These are phyloP conservation scores for Chiloscyllium punctatum DNA, from an alignment of 2,797 vertebrate genomes.

Conservation along the genomic window DNA sequence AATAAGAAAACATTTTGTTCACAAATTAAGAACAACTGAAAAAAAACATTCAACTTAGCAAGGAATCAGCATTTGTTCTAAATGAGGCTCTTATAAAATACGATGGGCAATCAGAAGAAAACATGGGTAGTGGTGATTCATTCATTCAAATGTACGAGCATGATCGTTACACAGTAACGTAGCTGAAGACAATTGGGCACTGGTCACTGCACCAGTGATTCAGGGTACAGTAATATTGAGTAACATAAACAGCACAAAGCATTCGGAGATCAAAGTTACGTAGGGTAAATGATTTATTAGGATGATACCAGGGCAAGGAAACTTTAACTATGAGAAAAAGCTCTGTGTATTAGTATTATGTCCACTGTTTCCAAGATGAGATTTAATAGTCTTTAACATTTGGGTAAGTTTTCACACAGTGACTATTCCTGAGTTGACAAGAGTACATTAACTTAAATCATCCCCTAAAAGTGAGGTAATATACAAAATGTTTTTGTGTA, in stretches of 20 bases:
- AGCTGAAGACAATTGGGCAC: neutral
- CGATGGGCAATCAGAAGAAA: neutral
- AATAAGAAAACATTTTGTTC: conserved; percentile 40
- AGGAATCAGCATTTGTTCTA: neutral
- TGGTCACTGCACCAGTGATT: neutral
- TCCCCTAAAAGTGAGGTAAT: neutral
- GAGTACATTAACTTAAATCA: neutral
- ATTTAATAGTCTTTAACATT: neutral
- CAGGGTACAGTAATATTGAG: neutral
- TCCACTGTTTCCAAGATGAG: neutral
- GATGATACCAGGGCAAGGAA: neutral
- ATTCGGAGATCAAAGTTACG: neutral
- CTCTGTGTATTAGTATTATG: neutral
- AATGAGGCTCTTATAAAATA: neutral
- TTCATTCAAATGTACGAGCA: too few relatives aligned
- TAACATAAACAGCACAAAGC: neutral
- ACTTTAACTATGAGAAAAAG: neutral
- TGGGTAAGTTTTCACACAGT: neutral
- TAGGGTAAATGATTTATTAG: neutral
- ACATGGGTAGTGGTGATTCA: neutral
- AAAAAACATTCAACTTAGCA: neutral
- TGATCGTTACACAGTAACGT: neutral
- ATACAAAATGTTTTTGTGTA: neutral
- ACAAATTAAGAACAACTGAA: neutral
- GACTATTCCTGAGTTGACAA: neutral